Percentiles rank a stretch among this genome's conserved stretches.
Conservation (phyloP, 2,113 vertebrate species). For the Pholis gunnellus region DNA sequence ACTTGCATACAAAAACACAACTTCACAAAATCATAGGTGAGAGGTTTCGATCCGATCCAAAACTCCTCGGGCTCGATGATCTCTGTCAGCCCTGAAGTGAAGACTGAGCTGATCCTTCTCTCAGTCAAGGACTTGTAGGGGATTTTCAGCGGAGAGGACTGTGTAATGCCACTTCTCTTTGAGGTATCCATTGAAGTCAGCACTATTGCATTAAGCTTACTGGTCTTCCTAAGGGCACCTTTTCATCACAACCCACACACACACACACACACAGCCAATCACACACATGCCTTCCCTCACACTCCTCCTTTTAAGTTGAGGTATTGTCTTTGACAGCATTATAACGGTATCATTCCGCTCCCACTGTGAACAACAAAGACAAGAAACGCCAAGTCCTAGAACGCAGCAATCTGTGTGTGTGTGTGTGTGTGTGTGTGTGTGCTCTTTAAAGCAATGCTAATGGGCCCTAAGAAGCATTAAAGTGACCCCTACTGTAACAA, state of each 20-base stretch:
- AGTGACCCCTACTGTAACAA: constrained; percentile 87
- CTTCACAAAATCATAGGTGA: neutral
- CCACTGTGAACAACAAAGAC: constrained; percentile 82
- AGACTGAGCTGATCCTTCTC: constrained; percentile 61
- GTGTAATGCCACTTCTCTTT: constrained; percentile 78
- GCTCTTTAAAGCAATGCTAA: constrained; percentile 86
- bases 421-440: constrained; percentile 42
- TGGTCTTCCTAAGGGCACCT: constrained; percentile 79
- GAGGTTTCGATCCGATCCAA: neutral
- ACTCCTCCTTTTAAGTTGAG: constrained; percentile 75
- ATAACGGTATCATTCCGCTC: constrained; percentile 83
- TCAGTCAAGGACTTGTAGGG: constrained; percentile 72
- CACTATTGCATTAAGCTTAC: constrained; percentile 81
- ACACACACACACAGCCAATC: constrained; percentile 47
- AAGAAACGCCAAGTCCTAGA: constrained; percentile 81
- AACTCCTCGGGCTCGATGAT: constrained; percentile 35
- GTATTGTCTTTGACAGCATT: constrained; percentile 85
- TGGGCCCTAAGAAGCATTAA: constrained; percentile 85
- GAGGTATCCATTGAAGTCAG: constrained; percentile 80
- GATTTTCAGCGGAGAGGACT: constrained; percentile 67
- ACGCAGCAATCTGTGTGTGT: constrained; percentile 75
- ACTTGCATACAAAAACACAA: neutral
- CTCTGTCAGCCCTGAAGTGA: constrained; percentile 47
- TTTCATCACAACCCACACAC: constrained; percentile 76
- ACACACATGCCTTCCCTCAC: constrained; percentile 56